Conservation (phyloP, 1,140 invertebrate genomes). For the Aradophagus sp. region DNA sequence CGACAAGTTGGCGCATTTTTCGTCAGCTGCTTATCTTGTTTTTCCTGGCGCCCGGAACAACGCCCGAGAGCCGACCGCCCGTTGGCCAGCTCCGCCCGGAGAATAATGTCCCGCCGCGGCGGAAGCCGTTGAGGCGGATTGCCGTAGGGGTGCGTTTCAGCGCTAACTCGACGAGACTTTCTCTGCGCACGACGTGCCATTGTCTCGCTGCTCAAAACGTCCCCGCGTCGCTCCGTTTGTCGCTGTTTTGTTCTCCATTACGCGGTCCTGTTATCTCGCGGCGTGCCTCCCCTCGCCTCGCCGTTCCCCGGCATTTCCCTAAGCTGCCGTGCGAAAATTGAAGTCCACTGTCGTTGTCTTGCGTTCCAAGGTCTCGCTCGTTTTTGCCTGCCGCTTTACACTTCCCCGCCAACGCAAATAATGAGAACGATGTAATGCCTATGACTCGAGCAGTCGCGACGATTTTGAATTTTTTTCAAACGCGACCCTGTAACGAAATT, state of each 20-base stretch:
- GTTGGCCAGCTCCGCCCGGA: not conserved
- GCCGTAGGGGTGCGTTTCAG: slow-evolving; percentile 17
- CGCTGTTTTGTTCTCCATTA: slow-evolving; percentile 52
- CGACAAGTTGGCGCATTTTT: too few relatives aligned
- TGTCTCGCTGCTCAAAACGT: slow-evolving; percentile 44
- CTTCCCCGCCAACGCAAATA: slow-evolving; percentile 19
- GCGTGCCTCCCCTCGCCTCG: slow-evolving; percentile 5
- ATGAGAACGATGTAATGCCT: slow-evolving; percentile 20
- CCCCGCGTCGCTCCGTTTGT: slow-evolving; percentile 26
- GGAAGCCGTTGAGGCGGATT: slow-evolving; percentile 3
- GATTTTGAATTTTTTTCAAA: too few relatives aligned
- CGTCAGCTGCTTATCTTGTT: too few relatives aligned
- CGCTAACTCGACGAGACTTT: slow-evolving; percentile 6
- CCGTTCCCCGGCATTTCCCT: slow-evolving; percentile 21
- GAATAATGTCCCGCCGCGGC: not conserved
- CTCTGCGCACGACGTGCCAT: slow-evolving; percentile 43
- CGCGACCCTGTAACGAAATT: too few relatives aligned
- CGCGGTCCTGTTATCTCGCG: slow-evolving; percentile 42
- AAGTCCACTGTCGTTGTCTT: slow-evolving; percentile 41
- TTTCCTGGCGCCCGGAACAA: too few relatives aligned
- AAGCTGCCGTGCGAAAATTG: slow-evolving; percentile 44
- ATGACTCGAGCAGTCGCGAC: not conserved
- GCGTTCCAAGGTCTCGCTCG: slow-evolving; percentile 20
- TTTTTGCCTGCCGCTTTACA: slow-evolving; percentile 17
- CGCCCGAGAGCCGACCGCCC: not conserved